Conservation (phyloP, 2,113 vertebrate species). For the Sylvietta virens region DNA sequence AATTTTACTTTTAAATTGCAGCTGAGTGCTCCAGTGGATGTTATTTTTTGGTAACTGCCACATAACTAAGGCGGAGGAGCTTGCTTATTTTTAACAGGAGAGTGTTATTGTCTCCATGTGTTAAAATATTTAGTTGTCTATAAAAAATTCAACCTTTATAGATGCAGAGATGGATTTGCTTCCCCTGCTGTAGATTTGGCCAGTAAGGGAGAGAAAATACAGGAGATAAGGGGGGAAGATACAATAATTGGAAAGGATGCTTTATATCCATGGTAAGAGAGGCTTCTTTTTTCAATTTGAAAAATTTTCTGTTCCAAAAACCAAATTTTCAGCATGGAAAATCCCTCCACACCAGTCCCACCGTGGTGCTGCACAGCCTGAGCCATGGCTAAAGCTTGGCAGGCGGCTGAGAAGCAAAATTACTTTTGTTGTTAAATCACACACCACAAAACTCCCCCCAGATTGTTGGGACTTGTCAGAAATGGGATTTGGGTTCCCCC, state of each 20-base stretch:
- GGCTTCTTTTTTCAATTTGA: neutral
- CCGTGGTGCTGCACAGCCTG: neutral
- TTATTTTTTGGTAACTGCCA: neutral
- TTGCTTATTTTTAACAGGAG: neutral
- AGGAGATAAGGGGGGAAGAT: neutral
- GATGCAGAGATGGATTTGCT: neutral
- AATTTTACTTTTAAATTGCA: conserved; percentile 36
- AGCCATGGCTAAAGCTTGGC: neutral
- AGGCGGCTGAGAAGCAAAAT: neutral
- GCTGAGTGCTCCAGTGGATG: neutral
- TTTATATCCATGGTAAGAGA: neutral
- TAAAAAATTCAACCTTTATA: neutral
- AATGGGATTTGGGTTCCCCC: neutral
- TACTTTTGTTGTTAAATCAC: neutral
- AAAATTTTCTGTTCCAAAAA: neutral
- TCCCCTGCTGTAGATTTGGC: neutral
- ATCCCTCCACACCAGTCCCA: neutral
- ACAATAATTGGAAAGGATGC: neutral
- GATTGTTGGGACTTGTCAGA: fast-evolving
- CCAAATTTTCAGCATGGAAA: neutral
- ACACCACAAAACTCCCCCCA: fast-evolving
- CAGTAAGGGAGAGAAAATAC: neutral
- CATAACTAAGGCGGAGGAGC: neutral
- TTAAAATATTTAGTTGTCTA: neutral
- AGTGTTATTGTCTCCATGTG: neutral